Evolutionary conservation across 1,140 invertebrate genomes (phyloP), one percentile per base, ranked within the genome.

Genomic region (Triops longicaudatus): DNA sequence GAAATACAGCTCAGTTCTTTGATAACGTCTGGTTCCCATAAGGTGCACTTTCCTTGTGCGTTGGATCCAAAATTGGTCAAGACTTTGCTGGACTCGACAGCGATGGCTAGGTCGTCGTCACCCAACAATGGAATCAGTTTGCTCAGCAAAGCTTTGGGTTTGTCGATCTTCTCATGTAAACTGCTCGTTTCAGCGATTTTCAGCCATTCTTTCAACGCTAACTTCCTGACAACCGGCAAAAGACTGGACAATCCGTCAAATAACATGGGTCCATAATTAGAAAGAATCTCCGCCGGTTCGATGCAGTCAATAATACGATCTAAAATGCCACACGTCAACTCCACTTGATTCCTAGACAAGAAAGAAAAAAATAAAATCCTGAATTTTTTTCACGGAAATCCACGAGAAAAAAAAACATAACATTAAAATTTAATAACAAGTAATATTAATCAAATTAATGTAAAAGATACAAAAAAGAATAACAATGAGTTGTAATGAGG

Each of bases 1-100:
- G 50, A 63, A 63, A 63, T 2, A 17, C 50, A 63, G 50, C 50
- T 63, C 50, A 63, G 50, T 63, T 63, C 50, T 63, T 63, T 63
- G 50, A 10, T 22, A 22, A 63, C 22, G 6, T 17, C 50, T 14
- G 50, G 50, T 6, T 63, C 50, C 50, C 50, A 63, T 22, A 63
- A 22, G 17, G n/a, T 63, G n/a, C 10, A 63, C 17, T 63, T 63
- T 0, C 50, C 50, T 63, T 63, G 17, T 12, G 50, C n/a, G 14
- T 63, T 22, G 6, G 14, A 5, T 4, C 50, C 17, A 9, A 63
- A 63, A 63, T 5, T 22, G 6, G 50, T 14, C 50, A 63, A 63
- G 14, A 63, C 50, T 63, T 63, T 63, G 50, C 50, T 63, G 22
- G 50, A 1, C 17, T 63, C 50, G 10, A 63, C 50, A 63, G 50